Conservation (phyloP, 2,888 invertebrate species). For the Abrostola tripartita region DNA sequence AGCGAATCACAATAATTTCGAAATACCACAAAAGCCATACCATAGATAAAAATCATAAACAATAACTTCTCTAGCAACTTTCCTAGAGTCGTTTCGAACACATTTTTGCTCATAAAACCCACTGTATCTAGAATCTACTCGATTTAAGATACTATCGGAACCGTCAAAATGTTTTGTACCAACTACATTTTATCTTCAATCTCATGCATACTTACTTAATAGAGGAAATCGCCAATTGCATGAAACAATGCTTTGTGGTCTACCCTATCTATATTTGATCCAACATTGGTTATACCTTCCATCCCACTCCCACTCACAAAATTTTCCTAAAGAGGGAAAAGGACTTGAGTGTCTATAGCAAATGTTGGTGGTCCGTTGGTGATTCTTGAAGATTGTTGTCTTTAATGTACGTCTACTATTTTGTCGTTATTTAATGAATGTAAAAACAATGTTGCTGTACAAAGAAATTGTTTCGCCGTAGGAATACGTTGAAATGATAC, state of each 20-base stretch:
- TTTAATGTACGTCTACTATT: slow-evolving; percentile 57
- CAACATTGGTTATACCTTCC: slow-evolving; percentile 43
- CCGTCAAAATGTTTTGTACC: slow-evolving; percentile 83
- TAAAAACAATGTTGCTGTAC: slow-evolving; percentile 52
- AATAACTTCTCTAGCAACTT: slow-evolving; percentile 26
- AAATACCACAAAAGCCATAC: neutral
- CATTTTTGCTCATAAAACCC: slow-evolving; percentile 50
- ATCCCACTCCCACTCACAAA: slow-evolving; percentile 18
- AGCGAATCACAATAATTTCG: neutral
- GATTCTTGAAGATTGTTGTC: slow-evolving; percentile 59
- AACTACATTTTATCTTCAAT: slow-evolving; percentile 76
- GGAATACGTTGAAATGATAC: slow-evolving; percentile 48
- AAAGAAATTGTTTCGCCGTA: slow-evolving; percentile 49
- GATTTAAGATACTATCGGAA: slow-evolving; percentile 62
- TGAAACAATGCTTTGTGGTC: slow-evolving; percentile 69
- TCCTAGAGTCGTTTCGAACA: slow-evolving; percentile 29
- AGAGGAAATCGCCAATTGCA: slow-evolving; percentile 85
- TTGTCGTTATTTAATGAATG: slow-evolving; percentile 59
- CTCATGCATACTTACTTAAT: slow-evolving; percentile 76
- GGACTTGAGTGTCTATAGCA: neutral
- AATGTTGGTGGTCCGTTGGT: slow-evolving; percentile 42
- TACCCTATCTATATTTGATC: slow-evolving; percentile 46
- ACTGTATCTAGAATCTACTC: slow-evolving; percentile 53
- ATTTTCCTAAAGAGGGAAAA: neutral
- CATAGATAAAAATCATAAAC: slow-evolving; percentile 17